Percentiles rank a stretch among this genome's conserved stretches.
These are phyloP conservation scores for Lithophane semibrunnea DNA, from an alignment of 2,888 invertebrate species.

Conservation along the genomic window DNA sequence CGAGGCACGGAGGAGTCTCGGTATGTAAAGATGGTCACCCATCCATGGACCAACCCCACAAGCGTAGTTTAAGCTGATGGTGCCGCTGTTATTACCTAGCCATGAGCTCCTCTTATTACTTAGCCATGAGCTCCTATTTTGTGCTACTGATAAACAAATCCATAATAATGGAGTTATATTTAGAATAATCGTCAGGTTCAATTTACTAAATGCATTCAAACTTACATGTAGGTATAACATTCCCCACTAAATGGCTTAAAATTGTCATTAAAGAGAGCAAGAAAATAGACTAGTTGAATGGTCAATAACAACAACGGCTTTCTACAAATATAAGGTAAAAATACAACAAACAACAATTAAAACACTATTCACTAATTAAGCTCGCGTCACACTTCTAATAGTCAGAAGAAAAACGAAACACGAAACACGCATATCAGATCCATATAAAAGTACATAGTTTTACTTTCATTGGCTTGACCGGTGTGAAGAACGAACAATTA, in stretches of 20 bases:
- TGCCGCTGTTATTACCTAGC: no score
- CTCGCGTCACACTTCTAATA: neutral
- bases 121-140: no score
- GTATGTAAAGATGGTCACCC: no score
- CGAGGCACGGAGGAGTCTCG: no score
- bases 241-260: neutral
- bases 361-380: conserved; percentile 3
- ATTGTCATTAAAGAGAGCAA: neutral
- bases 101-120: no score
- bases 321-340: neutral
- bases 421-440: conserved; percentile 23
- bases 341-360: conserved; percentile 2
- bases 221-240: no score
- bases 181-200: no score
- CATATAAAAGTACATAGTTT: conserved; percentile 54
- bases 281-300: neutral
- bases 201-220: no score
- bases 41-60: no score
- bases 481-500: conserved; percentile 56
- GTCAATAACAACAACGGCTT: neutral
- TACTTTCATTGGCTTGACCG: conserved; percentile 63
- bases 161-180: no score
- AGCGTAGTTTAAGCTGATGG: no score
- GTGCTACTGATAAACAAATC: no score
- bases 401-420: conserved; percentile 2